Percentiles rank a stretch among this genome's conserved stretches.
These are phyloP conservation scores for Reinhardtius hippoglossoides DNA, from an alignment of 2,113 vertebrate genomes.

Conservation along the genomic window DNA sequence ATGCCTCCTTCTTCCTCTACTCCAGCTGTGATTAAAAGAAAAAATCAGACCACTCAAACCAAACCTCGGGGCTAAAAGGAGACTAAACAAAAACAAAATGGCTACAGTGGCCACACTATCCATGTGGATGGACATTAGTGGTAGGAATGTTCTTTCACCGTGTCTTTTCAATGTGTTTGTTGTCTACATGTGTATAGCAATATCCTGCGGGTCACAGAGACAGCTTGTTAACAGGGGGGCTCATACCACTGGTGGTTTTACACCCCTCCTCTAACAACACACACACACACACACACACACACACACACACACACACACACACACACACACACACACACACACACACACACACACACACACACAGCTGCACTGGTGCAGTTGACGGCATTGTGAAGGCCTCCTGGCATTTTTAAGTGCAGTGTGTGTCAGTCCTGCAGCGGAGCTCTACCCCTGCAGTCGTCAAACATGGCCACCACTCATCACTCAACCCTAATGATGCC, in stretches of 20 bases:
- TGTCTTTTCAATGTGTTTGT: constrained; percentile 63
- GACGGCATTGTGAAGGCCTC: constrained; percentile 64
- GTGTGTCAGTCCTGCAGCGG: constrained; percentile 50
- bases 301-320: constrained; percentile 2
- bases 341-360: constrained; percentile 13
- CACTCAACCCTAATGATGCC: constrained; percentile 95
- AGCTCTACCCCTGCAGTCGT: constrained; percentile 53
- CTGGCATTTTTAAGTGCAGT: constrained; percentile 74
- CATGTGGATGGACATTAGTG: constrained; percentile 51
- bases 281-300: constrained; percentile 8
- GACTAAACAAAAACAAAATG: constrained; percentile 74
- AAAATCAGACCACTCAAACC: constrained; percentile 57
- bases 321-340: constrained; percentile 1
- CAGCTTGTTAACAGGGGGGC: constrained; percentile 66
- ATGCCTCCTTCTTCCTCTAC: constrained; percentile 53
- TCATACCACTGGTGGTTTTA: constrained; percentile 20
- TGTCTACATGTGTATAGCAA: constrained; percentile 65
- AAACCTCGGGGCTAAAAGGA: constrained; percentile 46
- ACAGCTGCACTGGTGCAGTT: constrained; percentile 52
- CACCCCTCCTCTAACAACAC: constrained; percentile 3
- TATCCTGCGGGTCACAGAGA: constrained; percentile 81
- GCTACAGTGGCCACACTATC: constrained; percentile 59
- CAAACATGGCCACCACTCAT: constrained; percentile 90
- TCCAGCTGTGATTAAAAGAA: constrained; percentile 66
- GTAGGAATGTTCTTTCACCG: constrained; percentile 42